A percentile compares a stretch with the other conserved stretches of the same genome.
phyloP scores from a whole-genome alignment of 2,888 invertebrate genomes.

The Mesodorylaimus sp. region DNA sequence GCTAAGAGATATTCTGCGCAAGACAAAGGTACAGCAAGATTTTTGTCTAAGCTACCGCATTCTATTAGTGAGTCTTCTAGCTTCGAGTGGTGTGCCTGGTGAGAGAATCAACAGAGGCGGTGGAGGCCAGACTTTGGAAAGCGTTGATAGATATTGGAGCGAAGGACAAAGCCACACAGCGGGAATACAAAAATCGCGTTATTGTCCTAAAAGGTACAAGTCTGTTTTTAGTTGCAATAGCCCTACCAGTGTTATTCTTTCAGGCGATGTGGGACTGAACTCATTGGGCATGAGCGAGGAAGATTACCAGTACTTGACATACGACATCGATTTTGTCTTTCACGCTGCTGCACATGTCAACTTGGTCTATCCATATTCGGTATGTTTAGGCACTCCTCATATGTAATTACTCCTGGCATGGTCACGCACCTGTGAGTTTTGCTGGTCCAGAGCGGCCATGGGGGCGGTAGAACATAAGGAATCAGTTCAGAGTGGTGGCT shows the following conservation, averaged over 20 bases:
- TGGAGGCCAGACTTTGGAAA: conserved; percentile 19
- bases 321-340: conserved; percentile 33
- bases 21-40: conserved; percentile 28
- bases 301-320: conserved; percentile 31
- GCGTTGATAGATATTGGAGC: no score
- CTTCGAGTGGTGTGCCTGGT: conserved; percentile 31
- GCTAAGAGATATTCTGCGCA: conserved; percentile 27
- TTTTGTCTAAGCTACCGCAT: no score
- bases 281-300: conserved; percentile 33
- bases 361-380: conserved; percentile 34
- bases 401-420: no score
- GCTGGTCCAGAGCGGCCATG: no score
- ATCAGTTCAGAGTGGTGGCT: no score
- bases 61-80: conserved; percentile 20
- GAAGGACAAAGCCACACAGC: no score
- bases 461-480: no score
- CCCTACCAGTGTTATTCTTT: no score
- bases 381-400: no score
- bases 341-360: conserved; percentile 35
- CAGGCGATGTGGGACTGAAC: conserved; percentile 32
- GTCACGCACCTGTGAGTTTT: conserved; percentile 11
- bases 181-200: no score
- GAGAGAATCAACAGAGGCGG: conserved; percentile 29
- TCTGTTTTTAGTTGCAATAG: no score
- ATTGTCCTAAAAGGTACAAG: no score